These are phyloP conservation scores for Oreochromis spilurus DNA, from an alignment of 2,113 vertebrate species.

Conservation along the genomic window DNA sequence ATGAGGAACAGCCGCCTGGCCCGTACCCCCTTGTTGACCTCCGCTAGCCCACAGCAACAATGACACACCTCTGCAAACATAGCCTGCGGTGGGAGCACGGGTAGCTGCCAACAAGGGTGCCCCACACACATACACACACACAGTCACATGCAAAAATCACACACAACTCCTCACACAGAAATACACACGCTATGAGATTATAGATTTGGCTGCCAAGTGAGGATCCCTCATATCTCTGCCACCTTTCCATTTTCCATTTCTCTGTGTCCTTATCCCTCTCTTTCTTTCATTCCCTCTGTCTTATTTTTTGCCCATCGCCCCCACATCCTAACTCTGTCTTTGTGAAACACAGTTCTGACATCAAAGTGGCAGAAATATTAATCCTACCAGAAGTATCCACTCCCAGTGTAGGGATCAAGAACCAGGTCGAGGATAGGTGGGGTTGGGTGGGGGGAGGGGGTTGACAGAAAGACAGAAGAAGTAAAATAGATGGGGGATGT, in stretches of 20 bases:
- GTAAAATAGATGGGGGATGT: constrained; percentile 25
- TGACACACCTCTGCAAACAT: constrained; percentile 72
- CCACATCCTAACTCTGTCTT: constrained; percentile 62
- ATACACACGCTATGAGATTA: constrained; percentile 64
- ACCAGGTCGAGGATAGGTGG: constrained; percentile 55
- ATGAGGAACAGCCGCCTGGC: constrained; percentile 44
- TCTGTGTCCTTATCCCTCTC: constrained; percentile 48
- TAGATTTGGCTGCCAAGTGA: constrained; percentile 70
- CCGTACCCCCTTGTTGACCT: constrained; percentile 64
- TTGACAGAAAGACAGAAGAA: constrained; percentile 10
- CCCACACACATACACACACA: constrained; percentile 7
- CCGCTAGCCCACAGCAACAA: constrained; percentile 53
- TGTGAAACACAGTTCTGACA: constrained; percentile 66
- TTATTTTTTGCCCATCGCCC: constrained; percentile 63
- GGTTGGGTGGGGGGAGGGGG: background rate
- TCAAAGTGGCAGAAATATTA: constrained; percentile 76
- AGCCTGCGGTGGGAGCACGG: constrained; percentile 43
- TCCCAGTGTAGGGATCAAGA: constrained; percentile 67
- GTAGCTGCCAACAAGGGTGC: constrained; percentile 59
- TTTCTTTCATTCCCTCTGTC: constrained; percentile 50
- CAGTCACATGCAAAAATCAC: constrained; percentile 29
- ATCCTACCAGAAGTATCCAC: constrained; percentile 65
- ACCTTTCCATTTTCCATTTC: constrained; percentile 59
- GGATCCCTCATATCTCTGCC: constrained; percentile 70
- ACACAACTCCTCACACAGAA: constrained; percentile 15